Evolutionary conservation across 2,113 vertebrate species (phyloP).

Genomic region (Globicephala melas): DNA sequence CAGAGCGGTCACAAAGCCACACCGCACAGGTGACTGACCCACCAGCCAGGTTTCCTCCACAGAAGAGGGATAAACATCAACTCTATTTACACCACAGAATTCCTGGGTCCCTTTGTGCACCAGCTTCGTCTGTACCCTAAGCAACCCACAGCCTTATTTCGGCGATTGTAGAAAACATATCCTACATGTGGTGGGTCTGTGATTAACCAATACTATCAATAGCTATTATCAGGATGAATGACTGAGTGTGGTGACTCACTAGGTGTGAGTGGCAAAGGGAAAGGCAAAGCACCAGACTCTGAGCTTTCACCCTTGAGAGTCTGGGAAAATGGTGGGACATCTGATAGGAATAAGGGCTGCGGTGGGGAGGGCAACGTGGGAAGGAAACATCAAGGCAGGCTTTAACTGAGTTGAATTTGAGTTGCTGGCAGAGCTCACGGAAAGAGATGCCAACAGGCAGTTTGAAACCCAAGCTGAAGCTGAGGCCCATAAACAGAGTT

Average conservation of each 20-base stretch:
- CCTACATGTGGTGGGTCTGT: neutral
- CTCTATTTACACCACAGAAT: neutral
- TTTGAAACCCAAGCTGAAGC: neutral
- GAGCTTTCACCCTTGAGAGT: neutral
- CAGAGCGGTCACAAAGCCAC: neutral
- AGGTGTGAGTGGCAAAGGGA: neutral
- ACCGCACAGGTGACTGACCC: neutral
- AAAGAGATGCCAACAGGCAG: neutral
- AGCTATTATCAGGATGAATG: neutral
- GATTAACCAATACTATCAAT: neutral
- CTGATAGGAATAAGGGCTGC: accelerated
- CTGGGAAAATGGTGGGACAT: neutral
- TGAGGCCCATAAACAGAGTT: neutral
- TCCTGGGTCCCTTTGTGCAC: neutral
- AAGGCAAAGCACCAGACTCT: neutral
- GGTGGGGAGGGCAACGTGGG: neutral
- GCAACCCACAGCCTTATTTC: neutral
- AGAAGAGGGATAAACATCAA: neutral
- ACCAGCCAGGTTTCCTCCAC: neutral
- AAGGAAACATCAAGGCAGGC: neutral
- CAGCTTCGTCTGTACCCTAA: neutral
- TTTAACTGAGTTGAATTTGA: neutral
- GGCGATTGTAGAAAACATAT: neutral
- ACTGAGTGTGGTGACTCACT: neutral
- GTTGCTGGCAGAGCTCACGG: neutral